These are phyloP conservation scores for Oncorhynchus masou DNA, from an alignment of 2,113 vertebrate genomes.

Conservation along the genomic window DNA sequence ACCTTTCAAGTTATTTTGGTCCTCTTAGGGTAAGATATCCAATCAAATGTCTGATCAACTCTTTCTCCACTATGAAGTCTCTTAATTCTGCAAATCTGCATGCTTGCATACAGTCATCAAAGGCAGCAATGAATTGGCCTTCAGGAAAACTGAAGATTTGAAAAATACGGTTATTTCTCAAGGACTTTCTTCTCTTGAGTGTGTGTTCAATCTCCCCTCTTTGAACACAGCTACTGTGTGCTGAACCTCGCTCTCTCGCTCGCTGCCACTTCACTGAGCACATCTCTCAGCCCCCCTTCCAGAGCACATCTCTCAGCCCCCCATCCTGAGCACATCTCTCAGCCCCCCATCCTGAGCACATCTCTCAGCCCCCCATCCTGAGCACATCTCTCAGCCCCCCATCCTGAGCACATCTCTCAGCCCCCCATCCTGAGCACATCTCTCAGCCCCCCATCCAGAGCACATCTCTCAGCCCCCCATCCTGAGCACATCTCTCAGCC, in stretches of 20 bases:
- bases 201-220: neutral
- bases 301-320: neutral
- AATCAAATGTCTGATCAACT: too few species aligned
- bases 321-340: neutral
- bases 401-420: neutral
- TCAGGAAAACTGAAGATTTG: neutral
- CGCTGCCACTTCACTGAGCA: neutral
- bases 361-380: neutral
- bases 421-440: too few species aligned
- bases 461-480: neutral
- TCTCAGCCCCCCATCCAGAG: neutral
- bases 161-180: neutral
- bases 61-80: too few species aligned
- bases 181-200: neutral
- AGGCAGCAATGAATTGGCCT: neutral
- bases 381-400: neutral
- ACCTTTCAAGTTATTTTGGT: too few species aligned
- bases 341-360: neutral
- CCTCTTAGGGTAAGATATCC: too few species aligned
- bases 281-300: neutral
- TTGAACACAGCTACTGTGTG: neutral
- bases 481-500: neutral
- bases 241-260: neutral
- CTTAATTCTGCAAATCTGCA: neutral
- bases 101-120: neutral